Evolutionary conservation across 2,888 invertebrate species (phyloP), one percentile per base, ranked within the genome.

Genomic region (Tryphoninae sp.): DNA sequence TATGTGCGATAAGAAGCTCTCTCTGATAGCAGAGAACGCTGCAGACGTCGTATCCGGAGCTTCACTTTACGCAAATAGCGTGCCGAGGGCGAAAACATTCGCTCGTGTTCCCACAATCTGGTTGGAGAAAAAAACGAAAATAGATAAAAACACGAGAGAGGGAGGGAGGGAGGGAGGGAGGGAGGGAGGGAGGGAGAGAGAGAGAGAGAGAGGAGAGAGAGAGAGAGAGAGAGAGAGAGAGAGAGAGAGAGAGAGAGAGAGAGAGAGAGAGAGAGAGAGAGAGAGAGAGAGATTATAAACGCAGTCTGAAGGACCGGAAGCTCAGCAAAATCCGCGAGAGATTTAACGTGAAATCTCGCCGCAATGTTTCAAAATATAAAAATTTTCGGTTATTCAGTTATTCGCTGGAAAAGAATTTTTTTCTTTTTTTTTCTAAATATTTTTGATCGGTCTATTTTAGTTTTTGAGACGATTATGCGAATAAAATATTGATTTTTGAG

Each of bases 1-100:
- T 13, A 55, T 55, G 22, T 55, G 19, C 19, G 8, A 55, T 19
- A 76, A 76, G 76, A 76, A 76, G 76, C 40, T 40, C 13, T 26
- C 51, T 67, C 67, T 33, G 65, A 65, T 67, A 65, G 58, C 33
- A 7, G 23, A 33, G 49, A 23, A 40, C 19, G 55, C 53, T 26
- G 67, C 16, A 62, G 68, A 61, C 51, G 74, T 45, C 69, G 33
- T 22, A 45, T 33, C 7, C 45, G 55, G 75, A 19, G 62, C 69
- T 55, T 69, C 74, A 53, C 69, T 81, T 74, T 78, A 74, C 78
- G 78, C 78, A 78, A 81, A 78, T 81, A 68, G 77, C 73, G 55
- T 58, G 73, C 78, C 73, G 73, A 81, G 81, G 78, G 77, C 69
- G 62, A 81, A 73, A 76, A 51, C 71, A 73, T 69, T 77, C 69